Percentiles rank a stretch among this genome's conserved stretches.
These are phyloP conservation scores for Amphibalanus amphitrite DNA, from an alignment of 1,140 invertebrate species.

Conservation along the genomic window DNA sequence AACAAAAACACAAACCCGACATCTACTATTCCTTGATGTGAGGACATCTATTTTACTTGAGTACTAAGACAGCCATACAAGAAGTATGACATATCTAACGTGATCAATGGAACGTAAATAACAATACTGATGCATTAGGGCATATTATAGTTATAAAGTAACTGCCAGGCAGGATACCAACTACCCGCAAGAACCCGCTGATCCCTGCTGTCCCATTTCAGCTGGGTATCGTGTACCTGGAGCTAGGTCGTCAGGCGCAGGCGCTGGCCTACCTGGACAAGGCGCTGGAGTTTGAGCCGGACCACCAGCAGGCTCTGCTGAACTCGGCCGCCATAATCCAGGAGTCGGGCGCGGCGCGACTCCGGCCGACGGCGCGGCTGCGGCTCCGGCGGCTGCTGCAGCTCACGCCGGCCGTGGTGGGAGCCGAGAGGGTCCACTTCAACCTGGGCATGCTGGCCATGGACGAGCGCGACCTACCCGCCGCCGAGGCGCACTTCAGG, in stretches of 20 bases:
- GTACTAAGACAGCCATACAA: no score
- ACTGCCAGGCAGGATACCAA: no score
- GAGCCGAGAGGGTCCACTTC: slow-evolving; percentile 76
- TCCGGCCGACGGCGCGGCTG: slow-evolving; percentile 51
- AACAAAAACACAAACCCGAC: no score
- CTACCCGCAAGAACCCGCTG: no score
- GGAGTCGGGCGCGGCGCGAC: slow-evolving; percentile 61
- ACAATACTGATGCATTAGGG: no score
- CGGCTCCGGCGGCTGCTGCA: slow-evolving; percentile 49
- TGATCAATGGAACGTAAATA: no score
- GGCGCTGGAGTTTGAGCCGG: slow-evolving; percentile 78
- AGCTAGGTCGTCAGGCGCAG: slow-evolving; percentile 76
- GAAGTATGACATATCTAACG: no score
- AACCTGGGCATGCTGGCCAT: slow-evolving; percentile 93
- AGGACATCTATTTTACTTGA: no score
- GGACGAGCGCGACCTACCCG: slow-evolving; percentile 71
- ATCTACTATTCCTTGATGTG: no score
- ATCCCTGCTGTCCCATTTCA: slow-evolving; percentile 26
- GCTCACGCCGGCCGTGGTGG: slow-evolving; percentile 48
- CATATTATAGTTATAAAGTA: no score
- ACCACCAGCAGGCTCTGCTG: slow-evolving; percentile 82
- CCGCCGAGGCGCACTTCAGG: slow-evolving; percentile 74
- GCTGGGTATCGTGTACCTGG: slow-evolving; percentile 83
- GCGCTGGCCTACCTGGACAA: slow-evolving; percentile 82
- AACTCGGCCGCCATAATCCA: slow-evolving; percentile 91